Conservation (phyloP, 92 coral and sea anemone species). For the Zoanthus sansibaricus region DNA sequence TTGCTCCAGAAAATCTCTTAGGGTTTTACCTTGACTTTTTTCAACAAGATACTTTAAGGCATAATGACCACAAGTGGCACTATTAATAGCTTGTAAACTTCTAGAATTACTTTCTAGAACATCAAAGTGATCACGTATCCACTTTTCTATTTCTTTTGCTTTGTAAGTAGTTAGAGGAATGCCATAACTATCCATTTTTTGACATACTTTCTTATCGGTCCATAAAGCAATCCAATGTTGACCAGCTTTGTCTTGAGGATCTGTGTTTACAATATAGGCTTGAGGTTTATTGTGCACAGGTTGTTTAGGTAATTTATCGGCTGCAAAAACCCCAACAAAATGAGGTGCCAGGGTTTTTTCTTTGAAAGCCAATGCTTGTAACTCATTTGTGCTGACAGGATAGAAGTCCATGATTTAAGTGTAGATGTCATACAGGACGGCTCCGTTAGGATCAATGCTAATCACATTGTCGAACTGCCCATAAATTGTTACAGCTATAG, state of each 20-base stretch:
- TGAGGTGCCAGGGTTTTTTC: not conserved
- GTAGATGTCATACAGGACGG: constrained; percentile 7
- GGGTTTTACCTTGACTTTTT: not conserved
- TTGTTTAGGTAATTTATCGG: not conserved
- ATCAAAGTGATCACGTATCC: not conserved
- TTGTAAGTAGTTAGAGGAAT: not conserved
- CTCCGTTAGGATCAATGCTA: constrained; percentile 22
- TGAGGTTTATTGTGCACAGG: not conserved
- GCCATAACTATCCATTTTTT: constrained; percentile 26
- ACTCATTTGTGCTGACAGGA: not conserved
- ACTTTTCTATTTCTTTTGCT: not conserved
- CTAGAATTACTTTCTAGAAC: not conserved
- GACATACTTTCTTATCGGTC: not conserved
- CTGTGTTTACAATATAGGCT: constrained; percentile 27
- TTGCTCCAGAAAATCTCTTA: not conserved
- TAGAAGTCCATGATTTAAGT: not conserved
- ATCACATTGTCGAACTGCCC: constrained; percentile 4
- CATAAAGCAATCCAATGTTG: constrained; percentile 21
- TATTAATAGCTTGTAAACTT: constrained; percentile 27
- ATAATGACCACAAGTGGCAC: not conserved
- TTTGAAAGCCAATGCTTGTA: not conserved
- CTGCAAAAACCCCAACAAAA: constrained; percentile 1
- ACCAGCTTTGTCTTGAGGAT: not conserved
- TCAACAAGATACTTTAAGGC: not conserved
- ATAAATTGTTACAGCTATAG: not conserved